A percentile compares a stretch with the other conserved stretches of the same genome.
These are phyloP conservation scores for Xerus rutilus DNA, from an alignment of 2,797 vertebrate genomes.

Conservation along the genomic window DNA sequence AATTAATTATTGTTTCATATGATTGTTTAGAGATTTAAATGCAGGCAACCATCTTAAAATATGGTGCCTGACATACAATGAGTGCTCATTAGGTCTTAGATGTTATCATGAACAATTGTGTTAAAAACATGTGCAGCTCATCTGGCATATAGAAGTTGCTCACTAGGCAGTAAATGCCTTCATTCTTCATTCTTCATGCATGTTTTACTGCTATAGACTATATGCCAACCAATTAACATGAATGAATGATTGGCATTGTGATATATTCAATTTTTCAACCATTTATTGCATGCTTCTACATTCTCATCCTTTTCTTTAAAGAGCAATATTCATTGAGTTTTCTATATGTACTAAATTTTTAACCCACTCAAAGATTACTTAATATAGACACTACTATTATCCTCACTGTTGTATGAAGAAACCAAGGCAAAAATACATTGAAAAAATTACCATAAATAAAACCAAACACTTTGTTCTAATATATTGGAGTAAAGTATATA, in stretches of 20 bases:
- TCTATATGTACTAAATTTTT: neutral
- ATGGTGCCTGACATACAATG: neutral
- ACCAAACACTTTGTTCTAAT: neutral
- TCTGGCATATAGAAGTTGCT: neutral
- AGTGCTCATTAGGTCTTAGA: neutral
- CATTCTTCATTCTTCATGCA: neutral
- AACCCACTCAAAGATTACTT: neutral
- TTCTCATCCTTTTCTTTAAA: neutral
- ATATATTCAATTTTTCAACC: neutral
- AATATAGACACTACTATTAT: neutral
- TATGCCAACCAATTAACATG: neutral
- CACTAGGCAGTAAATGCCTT: neutral
- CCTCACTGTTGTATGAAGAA: neutral
- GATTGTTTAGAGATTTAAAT: neutral
- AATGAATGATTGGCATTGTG: neutral
- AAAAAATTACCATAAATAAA: neutral
- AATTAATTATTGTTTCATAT: neutral
- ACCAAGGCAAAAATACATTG: neutral
- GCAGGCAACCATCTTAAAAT: neutral
- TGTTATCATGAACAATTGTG: neutral
- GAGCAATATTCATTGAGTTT: neutral
- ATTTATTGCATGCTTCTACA: neutral
- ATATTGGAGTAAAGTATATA: neutral
- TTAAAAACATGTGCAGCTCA: neutral
- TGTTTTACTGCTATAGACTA: neutral